Conservation (phyloP, 2,888 invertebrate genomes). For the Danaus chrysippus region DNA sequence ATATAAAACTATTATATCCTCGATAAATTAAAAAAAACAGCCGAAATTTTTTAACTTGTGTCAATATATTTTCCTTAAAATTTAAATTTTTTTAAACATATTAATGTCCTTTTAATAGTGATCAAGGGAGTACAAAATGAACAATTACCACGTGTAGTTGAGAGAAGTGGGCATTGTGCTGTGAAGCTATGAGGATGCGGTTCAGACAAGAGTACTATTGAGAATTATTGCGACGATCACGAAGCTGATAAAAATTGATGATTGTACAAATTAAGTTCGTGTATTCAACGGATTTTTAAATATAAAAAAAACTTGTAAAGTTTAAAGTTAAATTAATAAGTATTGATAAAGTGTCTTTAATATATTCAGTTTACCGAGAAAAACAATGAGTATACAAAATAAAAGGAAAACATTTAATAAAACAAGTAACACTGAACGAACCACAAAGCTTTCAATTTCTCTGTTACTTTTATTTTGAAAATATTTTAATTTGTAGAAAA, state of each 20-base stretch:
- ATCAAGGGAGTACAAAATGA: slow-evolving; percentile 15
- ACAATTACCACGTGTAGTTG: slow-evolving; percentile 21
- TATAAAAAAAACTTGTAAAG: too few species aligned
- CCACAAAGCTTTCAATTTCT: background rate
- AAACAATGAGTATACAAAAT: too few species aligned
- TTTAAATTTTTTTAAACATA: too few species aligned
- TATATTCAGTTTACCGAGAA: too few species aligned
- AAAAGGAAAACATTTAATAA: background rate
- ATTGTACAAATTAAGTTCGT: background rate
- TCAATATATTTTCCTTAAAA: too few species aligned
- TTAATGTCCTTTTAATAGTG: too few species aligned
- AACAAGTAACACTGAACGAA: slow-evolving; percentile 3
- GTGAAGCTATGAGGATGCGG: slow-evolving; percentile 1
- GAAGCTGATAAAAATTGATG: background rate
- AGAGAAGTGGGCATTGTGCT: background rate
- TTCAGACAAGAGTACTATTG: slow-evolving; percentile 3
- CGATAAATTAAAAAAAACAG: too few species aligned
- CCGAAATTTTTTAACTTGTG: too few species aligned
- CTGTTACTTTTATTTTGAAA: slow-evolving; percentile 17
- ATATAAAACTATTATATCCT: too few species aligned
- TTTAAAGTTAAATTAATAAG: too few species aligned
- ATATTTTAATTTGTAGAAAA: slow-evolving; percentile 30
- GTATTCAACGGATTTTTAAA: background rate
- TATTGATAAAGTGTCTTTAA: too few species aligned
- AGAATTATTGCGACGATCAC: slow-evolving; percentile 1